phyloP scores from a whole-genome alignment of 1,140 invertebrate species.

The Onthophagus taurus region DNA sequence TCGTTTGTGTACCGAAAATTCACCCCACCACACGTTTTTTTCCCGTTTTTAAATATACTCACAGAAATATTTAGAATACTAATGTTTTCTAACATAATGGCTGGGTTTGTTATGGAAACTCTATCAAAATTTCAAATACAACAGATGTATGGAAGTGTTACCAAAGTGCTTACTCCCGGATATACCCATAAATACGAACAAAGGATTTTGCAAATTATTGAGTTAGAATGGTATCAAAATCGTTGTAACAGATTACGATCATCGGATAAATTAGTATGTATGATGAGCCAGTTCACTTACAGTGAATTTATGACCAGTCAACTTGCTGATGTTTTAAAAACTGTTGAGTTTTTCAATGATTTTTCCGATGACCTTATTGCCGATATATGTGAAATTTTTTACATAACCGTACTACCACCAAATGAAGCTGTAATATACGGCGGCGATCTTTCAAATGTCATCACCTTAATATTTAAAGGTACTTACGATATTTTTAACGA shows the following conservation, averaged over 20 bases:
- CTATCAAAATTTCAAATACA: too few relatives aligned
- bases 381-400: conserved; percentile 1
- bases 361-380: conserved; percentile 1
- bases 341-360: neutral
- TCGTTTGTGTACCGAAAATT: neutral
- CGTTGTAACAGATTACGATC: neutral
- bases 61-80: neutral
- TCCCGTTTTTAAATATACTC: neutral
- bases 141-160: too few relatives aligned
- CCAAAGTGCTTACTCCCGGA: too few relatives aligned
- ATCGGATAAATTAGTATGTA: neutral
- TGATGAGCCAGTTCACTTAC: neutral
- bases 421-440: neutral
- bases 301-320: neutral
- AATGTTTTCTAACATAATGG: too few relatives aligned
- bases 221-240: conserved; percentile 6
- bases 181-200: neutral
- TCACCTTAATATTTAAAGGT: neutral
- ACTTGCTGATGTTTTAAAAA: neutral
- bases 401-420: neutral
- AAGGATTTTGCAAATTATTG: neutral
- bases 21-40: neutral
- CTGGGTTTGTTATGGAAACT: too few relatives aligned
- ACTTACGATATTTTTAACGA: conserved; percentile 5
- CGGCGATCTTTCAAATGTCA: conserved; percentile 3